Evolutionary conservation across 2,888 invertebrate genomes (phyloP), one percentile per base, ranked within the genome.

Genomic region (Pristionchus entomophagus): DNA sequence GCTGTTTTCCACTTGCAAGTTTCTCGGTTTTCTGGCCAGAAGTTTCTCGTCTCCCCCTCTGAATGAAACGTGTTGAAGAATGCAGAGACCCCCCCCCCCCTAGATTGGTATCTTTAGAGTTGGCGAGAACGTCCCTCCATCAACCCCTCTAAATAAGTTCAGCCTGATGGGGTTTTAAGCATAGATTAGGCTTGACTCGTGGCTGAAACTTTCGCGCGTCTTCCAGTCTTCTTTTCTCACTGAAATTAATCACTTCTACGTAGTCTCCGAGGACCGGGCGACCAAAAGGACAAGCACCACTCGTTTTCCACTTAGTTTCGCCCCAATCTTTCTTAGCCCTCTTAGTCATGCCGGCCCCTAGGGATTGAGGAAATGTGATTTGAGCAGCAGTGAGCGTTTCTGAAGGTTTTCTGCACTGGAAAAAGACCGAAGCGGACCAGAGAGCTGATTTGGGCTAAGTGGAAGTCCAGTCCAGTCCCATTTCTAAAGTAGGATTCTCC

Each of bases 311-410:
- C 69, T 69, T 69, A 69, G 69, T 69, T 69, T 69, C n/a, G n/a
- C n/a, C n/a, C 38, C 69, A 69, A 69, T 69, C 69, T 69, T 38
- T 38, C 69, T 14, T 69, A 69, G 38, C n/a, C 38, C 69, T 22
- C 38, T 69, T 69, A 69, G 38, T 17, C 69, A 69, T 69, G 69
- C 22, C 38, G 19, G 22, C 69, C 38, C 69, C 22, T 0, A 19
- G 69, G 69, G 32, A 32, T n/a, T 14, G 65, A 65, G 38, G 22
- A 69, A 69, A 69, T 69, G 69, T 69, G 69, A 69, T 69, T 69
- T 69, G 41, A 38, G 38, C 17, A 10, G 56, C 56, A n/a, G n/a
- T n/a, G n/a, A n/a, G n/a, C 38, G 69, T 26, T 69, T n/a, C 3
- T 1, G 38, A 69, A 69, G 38, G 69, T 69, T 69, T 69, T 69